These are phyloP conservation scores for Melanotus villosus DNA, from an alignment of 2,888 invertebrate genomes.

Conservation along the genomic window DNA sequence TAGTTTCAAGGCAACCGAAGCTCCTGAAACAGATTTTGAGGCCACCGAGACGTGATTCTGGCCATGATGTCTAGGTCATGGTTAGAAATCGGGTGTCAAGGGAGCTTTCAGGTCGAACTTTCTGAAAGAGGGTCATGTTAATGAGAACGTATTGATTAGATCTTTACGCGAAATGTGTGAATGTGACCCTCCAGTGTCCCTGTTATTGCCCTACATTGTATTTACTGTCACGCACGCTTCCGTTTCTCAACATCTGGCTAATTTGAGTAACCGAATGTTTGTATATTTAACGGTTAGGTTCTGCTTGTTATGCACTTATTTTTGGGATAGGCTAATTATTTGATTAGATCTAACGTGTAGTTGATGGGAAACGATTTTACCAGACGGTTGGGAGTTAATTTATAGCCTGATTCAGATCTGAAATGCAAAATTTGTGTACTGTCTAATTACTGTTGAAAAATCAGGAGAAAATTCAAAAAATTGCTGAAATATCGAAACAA, in stretches of 20 bases:
- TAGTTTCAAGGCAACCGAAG: conserved; percentile 5
- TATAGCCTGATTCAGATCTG: no score
- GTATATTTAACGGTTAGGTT: neutral
- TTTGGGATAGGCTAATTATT: neutral
- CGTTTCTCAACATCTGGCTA: conserved; percentile 36
- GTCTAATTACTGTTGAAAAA: no score
- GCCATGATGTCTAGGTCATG: conserved; percentile 33
- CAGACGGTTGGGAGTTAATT: no score
- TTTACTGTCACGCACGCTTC: conserved; percentile 21
- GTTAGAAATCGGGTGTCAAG: conserved; percentile 20
- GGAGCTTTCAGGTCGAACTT: conserved; percentile 7
- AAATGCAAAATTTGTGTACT: no score
- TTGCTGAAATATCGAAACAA: no score
- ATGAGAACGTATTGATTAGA: conserved; percentile 40
- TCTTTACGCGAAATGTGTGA: conserved; percentile 31
- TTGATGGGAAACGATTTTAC: no score
- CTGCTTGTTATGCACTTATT: neutral
- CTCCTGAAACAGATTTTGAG: conserved; percentile 2
- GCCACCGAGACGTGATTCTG: neutral
- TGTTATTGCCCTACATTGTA: conserved; percentile 27
- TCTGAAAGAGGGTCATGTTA: conserved; percentile 14
- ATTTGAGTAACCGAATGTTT: conserved; percentile 27
- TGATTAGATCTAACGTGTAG: neutral
- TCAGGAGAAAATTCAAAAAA: no score
- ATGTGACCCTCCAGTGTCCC: conserved; percentile 22